Percentiles rank a stretch among this genome's conserved stretches.
Conservation (phyloP, 2,888 invertebrate genomes). For the Bhutanitis thaidina region DNA sequence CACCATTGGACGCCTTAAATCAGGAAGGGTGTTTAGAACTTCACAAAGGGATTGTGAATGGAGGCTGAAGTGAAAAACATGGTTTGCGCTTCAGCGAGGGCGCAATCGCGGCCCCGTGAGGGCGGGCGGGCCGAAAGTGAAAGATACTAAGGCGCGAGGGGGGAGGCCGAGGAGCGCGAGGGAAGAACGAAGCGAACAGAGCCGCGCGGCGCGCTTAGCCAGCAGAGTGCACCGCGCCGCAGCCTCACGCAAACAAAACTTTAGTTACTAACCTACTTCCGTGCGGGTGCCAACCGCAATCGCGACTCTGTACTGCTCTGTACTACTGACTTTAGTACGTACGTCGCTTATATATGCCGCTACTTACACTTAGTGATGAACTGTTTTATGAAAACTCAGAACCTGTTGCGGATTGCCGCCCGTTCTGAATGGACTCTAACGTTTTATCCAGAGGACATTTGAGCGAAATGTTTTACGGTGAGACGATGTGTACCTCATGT, state of each 20-base stretch:
- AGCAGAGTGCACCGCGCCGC: slow-evolving; percentile 65
- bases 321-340: slow-evolving; percentile 25
- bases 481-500: slow-evolving; percentile 62
- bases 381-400: slow-evolving; percentile 47
- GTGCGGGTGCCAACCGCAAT: slow-evolving; percentile 75
- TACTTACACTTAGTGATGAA: slow-evolving; percentile 64
- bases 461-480: slow-evolving; percentile 77
- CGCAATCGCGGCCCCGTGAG: slow-evolving; percentile 39
- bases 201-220: slow-evolving; percentile 48
- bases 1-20: background rate
- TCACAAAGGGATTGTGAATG: slow-evolving; percentile 26
- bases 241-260: slow-evolving; percentile 80
- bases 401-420: slow-evolving; percentile 44
- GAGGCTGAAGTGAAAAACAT: slow-evolving; percentile 28
- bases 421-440: slow-evolving; percentile 63
- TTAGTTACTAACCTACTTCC: slow-evolving; percentile 80
- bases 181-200: slow-evolving; percentile 33
- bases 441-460: slow-evolving; percentile 56
- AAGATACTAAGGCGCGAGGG: slow-evolving; percentile 57
- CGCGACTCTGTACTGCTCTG: slow-evolving; percentile 42
- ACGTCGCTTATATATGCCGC: slow-evolving; percentile 46
- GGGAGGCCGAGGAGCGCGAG: slow-evolving; percentile 30
- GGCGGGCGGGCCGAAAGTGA: slow-evolving; percentile 67
- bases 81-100: slow-evolving; percentile 32
- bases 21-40: background rate